A percentile compares a stretch with the other conserved stretches of the same genome.
Evolutionary conservation across 2,888 invertebrate species (phyloP).

Genomic region (Eurytoma californica): DNA sequence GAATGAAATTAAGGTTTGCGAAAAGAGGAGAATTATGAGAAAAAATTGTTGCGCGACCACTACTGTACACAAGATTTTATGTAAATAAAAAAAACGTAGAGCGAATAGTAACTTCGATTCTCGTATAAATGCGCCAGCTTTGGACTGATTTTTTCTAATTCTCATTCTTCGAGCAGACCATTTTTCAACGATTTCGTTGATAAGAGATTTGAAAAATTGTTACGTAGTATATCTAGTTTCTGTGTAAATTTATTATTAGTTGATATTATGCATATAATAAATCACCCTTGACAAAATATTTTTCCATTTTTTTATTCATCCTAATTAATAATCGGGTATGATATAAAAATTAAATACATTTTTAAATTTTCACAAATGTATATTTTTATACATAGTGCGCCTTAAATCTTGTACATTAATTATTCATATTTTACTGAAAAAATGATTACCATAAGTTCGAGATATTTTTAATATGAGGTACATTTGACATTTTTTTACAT

Average conservation of each 20-base stretch:
- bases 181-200: conserved; percentile 53
- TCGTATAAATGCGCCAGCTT: conserved; percentile 52
- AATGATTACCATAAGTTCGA: conserved; percentile 18
- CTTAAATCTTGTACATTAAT: conserved; percentile 35
- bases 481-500: conserved; percentile 43
- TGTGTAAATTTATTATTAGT: conserved; percentile 66
- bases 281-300: conserved; percentile 54
- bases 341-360: not conserved
- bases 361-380: conserved; percentile 27
- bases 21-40: conserved; percentile 49
- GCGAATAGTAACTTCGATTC: conserved; percentile 45
- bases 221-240: conserved; percentile 69
- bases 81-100: conserved; percentile 56
- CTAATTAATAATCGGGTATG: not conserved
- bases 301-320: conserved; percentile 31
- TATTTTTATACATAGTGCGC: conserved; percentile 38
- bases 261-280: conserved; percentile 68
- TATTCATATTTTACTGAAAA: conserved; percentile 33
- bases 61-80: conserved; percentile 55
- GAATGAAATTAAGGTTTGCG: conserved; percentile 39
- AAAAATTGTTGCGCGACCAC: conserved; percentile 52
- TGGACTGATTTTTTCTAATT: conserved; percentile 58
- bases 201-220: conserved; percentile 66
- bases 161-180: conserved; percentile 52
- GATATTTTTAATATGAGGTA: conserved; percentile 28